A percentile compares a stretch with the other conserved stretches of the same genome.
Evolutionary conservation across 64 coral and sea anemone genomes (phyloP).

Genomic region (Porites australiensis): DNA sequence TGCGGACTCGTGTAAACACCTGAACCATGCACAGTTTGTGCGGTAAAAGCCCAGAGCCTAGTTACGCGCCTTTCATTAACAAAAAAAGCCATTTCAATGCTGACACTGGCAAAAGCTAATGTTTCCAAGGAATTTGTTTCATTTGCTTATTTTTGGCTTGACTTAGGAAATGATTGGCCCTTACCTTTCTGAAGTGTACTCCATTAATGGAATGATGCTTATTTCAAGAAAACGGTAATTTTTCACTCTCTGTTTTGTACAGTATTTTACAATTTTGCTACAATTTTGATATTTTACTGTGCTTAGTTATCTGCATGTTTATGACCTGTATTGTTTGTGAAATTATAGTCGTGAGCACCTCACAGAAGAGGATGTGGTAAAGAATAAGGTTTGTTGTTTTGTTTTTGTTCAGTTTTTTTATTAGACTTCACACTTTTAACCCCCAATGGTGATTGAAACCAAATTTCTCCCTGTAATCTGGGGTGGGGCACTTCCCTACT

Average conservation of each 20-base stretch:
- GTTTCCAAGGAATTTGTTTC: not conserved
- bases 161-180: conserved; percentile 92
- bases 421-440: too few relatives aligned
- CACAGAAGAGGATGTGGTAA: conserved; percentile 89
- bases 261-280: not conserved
- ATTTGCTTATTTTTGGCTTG: not conserved
- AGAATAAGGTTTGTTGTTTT: conserved; percentile 84
- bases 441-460: too few relatives aligned
- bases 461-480: too few relatives aligned
- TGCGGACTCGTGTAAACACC: too few relatives aligned
- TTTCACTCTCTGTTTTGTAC: too few relatives aligned
- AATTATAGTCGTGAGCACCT: conserved; percentile 82
- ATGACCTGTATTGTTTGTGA: not conserved
- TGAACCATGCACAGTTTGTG: too few relatives aligned
- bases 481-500: too few relatives aligned
- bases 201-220: conserved; percentile 93
- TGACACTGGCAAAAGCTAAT: not conserved
- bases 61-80: too few relatives aligned
- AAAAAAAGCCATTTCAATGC: too few relatives aligned
- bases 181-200: conserved; percentile 93
- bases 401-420: not conserved
- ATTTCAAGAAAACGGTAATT: conserved; percentile 87
- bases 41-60: too few relatives aligned
- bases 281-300: not conserved
- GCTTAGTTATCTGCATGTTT: not conserved